These are phyloP conservation scores for Hippocampus guttulatus DNA, from an alignment of 2,113 vertebrate species.

Conservation along the genomic window DNA sequence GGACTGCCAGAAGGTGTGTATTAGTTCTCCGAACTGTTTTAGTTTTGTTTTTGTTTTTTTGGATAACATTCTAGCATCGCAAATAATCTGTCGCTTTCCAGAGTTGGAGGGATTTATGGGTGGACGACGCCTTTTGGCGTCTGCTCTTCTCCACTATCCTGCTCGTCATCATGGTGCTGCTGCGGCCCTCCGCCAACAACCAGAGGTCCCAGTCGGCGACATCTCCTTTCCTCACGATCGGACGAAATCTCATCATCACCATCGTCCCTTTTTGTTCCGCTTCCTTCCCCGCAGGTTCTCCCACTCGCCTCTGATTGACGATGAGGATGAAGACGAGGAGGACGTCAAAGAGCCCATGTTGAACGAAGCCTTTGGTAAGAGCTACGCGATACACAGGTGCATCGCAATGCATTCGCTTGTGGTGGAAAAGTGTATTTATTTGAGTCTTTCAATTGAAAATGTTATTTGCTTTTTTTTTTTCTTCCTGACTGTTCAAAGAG, in stretches of 20 bases:
- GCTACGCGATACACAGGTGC: background rate
- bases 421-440: no score
- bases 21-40: conserved; percentile 1
- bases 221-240: background rate
- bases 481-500: conserved; percentile 60
- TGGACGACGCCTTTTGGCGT: conserved; percentile 94
- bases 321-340: conserved; percentile 86
- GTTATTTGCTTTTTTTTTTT: background rate
- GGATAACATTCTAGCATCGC: background rate
- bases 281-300: conserved; percentile 79
- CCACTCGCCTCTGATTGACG: conserved; percentile 87
- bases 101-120: conserved; percentile 96
- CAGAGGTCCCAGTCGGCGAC: conserved; percentile 76
- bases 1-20: conserved; percentile 88
- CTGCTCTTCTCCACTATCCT: conserved; percentile 93
- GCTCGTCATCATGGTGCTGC: conserved; percentile 93
- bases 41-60: conserved; percentile 4
- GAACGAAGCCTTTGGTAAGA: conserved; percentile 90
- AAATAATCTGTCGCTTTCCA: conserved; percentile 38
- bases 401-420: no score
- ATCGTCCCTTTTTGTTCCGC: background rate
- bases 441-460: background rate
- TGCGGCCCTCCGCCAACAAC: conserved; percentile 91
- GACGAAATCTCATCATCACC: background rate
- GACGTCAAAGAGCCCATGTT: conserved; percentile 96